Base-by-base conservation (phyloP, 2,113 vertebrate species). In the Pithys albifrons region DNA sequence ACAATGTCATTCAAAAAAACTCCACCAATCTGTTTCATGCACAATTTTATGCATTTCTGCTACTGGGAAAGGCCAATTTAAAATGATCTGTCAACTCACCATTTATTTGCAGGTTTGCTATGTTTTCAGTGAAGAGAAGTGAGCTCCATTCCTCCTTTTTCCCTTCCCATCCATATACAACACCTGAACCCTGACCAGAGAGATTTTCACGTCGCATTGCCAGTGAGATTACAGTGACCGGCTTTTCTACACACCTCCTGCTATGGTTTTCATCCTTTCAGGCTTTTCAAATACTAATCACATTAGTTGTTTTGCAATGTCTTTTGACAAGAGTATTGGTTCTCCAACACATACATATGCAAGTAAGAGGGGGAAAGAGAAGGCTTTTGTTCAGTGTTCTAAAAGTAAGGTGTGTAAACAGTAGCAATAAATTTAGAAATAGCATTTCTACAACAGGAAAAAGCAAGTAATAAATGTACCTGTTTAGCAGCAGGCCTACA, bases 391-490 rank as follows among this genome's bases (percentile, higher is more conserved):
- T 91, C 17, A 75, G 35, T 52, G 7, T 46, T 46, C 25, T 69
- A 2, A 37, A 75, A 48, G 15, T 24, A 78, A 87, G n/a, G 37
- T 57, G 67, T 66, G 58, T 10, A 64, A 83, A 69, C 12, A 58
- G 17, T 25, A 78, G 57, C 57, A 90, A 35, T 25, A 78, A 35
- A 78, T 52, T 71, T 51, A 78, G 19, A 91, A 65, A 23, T 3
- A 64, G 10, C 10, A 39, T 61, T 91, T 78, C 86, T 43, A 2
- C 23, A 54, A 85, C 22, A 80, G 12, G 28, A 87, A 43, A 67
- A 82, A 85, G 22, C 43, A 89, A 85, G 14, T 72, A 88, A 88
- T 48, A 69, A 78, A 65, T 57, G n/a, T 15, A 88, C 49, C 49
- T 31, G 7, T 76, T 76, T 31, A 70, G 35, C 64, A 88, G 67